Evolutionary conservation across 2,888 invertebrate genomes (phyloP), one percentile per base, ranked within the genome.

Genomic region (Artemia sp.): DNA sequence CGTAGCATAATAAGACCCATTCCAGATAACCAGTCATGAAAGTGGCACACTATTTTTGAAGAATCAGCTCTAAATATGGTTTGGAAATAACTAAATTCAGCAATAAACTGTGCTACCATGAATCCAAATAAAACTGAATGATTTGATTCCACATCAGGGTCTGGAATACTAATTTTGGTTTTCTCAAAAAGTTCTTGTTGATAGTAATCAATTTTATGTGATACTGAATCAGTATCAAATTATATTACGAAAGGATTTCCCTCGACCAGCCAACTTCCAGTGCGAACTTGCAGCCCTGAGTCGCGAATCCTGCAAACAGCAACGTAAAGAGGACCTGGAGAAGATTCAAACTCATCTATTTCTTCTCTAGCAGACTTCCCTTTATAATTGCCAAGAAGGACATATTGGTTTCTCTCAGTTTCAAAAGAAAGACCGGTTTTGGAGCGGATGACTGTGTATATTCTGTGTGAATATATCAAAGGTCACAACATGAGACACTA

Each of bases 21-120:
- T 9, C 96, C 97, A 0, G 97, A 92, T 76, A 96, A 90, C 98
- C 98, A 98, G 79, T 99, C 98, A 78, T 98, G 98, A 79, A 97
- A 99, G 77, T 98, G 97, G 0, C 90, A 86, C 0, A 94, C 89
- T 53, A 98, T 86, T 67, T 88, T 83, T 0, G 96, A 90, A 0
- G 84, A 82, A 0, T 81, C 71, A 71, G 84, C 83, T 76, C 83
- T 84, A 66, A 80, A 78, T 73, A 11, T 3, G 7, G 4, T n/a
- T 68, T 7, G 5, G 12, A 50, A 8, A 11, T 69, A 7, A 12
- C 24, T 53, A 51, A 71, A 52, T 84, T 92, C 91, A 72, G 84
- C 85, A 68, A 98, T 83, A 77, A 96, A 95, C 79, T 91, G 89
- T 10, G 94, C 89, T 38, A 94, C 90, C 84, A 95, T 88, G 76